Evolutionary conservation across 2,888 invertebrate species (phyloP), one percentile per base, ranked within the genome.

Genomic region (Drosophila cracens): DNA sequence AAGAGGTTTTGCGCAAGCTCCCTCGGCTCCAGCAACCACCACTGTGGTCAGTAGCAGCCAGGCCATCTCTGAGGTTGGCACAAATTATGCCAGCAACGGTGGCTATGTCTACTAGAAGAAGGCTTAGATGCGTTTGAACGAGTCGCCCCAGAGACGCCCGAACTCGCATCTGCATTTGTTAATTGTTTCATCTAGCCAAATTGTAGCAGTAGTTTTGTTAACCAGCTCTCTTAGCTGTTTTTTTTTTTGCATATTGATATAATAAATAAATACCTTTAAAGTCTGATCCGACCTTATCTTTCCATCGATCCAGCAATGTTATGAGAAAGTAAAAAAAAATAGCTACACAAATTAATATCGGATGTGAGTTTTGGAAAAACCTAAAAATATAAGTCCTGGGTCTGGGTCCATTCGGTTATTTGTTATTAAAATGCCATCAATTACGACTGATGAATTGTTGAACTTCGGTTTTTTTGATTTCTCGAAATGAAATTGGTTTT

Each of bases 1-100:
- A 13, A 40, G 51, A 16, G 18, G 70, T 25, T 36, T 54, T 25
- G 68, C 46, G 34, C 66, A 61, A 10, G 38, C 65, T 2, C 51
- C 59, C 38, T 33, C 74, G 46, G 31, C 48, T 25, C 68, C 75
- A 29, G 60, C 60, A 11, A 70, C 65, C 29, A 67, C 52, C 27
- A 10, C 68, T 29, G 25, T 63, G 60, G 58, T 62, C 62, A 66
- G 58, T 64, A 59, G 36, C n/a, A 25, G 29, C 21, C 52, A 79
- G 10, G 58, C 10, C 25, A 36, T 53, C 21, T 40, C 82, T 8
- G 57, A 82, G 49, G 40, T 70, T 29, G 83, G 76, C 63, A 92
- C 92, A 54, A 74, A 21, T 25, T 91, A 91, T 52, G 89, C 71
- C 51, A 53, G 65, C 60, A 89, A 91, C 52, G 92, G 92, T 46